Percentiles rank a stretch among this genome's conserved stretches.
Evolutionary conservation across 2,113 vertebrate genomes (phyloP).

Genomic region (Lamprologus callipterus): DNA sequence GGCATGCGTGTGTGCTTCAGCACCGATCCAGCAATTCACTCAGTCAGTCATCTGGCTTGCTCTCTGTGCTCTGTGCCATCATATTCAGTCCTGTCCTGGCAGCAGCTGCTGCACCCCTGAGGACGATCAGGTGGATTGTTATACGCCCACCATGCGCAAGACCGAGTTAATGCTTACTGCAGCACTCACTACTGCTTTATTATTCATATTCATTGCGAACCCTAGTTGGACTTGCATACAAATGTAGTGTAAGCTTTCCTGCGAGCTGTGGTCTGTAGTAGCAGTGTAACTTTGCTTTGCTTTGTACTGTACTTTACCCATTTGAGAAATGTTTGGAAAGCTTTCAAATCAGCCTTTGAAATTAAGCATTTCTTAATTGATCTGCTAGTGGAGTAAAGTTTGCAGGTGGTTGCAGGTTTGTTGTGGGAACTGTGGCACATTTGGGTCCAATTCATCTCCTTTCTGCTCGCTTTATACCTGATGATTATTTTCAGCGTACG

Average conservation of each 20-base stretch:
- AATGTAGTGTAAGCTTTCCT: slow-evolving; percentile 21
- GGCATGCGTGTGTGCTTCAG: slow-evolving; percentile 34
- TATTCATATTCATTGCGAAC: slow-evolving; percentile 36
- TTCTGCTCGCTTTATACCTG: neutral
- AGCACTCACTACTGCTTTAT: slow-evolving; percentile 25
- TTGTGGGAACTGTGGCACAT: neutral
- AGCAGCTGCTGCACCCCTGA: slow-evolving; percentile 2
- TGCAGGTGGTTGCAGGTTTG: neutral
- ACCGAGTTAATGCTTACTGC: slow-evolving; percentile 23
- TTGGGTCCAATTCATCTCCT: neutral
- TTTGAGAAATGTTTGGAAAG: neutral
- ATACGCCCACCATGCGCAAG: neutral
- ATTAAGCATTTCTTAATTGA: neutral
- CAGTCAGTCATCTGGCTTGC: neutral
- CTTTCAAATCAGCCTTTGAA: neutral
- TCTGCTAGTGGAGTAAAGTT: neutral
- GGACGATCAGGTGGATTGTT: slow-evolving; percentile 36
- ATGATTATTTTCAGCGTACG: neutral
- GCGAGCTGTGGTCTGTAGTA: neutral
- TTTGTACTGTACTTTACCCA: neutral
- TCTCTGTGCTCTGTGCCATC: slow-evolving; percentile 13
- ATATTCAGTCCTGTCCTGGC: neutral
- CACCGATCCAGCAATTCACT: slow-evolving; percentile 5
- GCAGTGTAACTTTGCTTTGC: neutral
- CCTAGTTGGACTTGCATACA: slow-evolving; percentile 19